These are phyloP conservation scores for Phyllostomus hastatus DNA, from an alignment of 2,113 vertebrate genomes.

Conservation along the genomic window DNA sequence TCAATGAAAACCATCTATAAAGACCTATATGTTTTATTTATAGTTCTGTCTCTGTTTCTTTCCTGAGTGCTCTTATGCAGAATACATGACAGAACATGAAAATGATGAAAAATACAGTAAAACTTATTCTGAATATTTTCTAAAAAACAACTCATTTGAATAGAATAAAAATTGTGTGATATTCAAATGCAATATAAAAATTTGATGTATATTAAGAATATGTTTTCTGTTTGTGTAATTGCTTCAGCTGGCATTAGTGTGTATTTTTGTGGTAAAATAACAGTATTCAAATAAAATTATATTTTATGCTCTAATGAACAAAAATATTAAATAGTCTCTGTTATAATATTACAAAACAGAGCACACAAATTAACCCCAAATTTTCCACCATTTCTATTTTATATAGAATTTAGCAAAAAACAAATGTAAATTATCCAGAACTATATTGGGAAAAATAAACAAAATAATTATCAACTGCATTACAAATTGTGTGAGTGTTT, in stretches of 20 bases:
- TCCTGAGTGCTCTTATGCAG: background rate
- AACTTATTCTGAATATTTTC: background rate
- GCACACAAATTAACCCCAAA: slow-evolving; percentile 38
- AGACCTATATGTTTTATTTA: background rate
- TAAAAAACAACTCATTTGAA: background rate
- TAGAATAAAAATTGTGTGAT: background rate
- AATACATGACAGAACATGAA: background rate
- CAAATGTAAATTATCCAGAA: background rate
- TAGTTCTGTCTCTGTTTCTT: background rate
- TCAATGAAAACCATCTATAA: background rate
- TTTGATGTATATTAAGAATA: background rate
- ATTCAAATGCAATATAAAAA: background rate
- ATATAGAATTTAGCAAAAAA: background rate
- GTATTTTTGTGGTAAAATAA: background rate
- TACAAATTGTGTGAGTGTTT: too few species aligned
- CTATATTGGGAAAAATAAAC: background rate
- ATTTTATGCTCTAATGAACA: background rate
- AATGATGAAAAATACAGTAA: background rate
- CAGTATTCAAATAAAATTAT: background rate
- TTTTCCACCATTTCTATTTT: background rate
- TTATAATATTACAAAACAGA: background rate
- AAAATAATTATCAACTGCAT: background rate
- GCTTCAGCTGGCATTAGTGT: background rate
- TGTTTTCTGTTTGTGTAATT: background rate
- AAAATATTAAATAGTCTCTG: background rate